Percentiles rank a stretch among this genome's conserved stretches.
These are phyloP conservation scores for Apamea monoglypha DNA, from an alignment of 2,888 invertebrate species.

Conservation along the genomic window DNA sequence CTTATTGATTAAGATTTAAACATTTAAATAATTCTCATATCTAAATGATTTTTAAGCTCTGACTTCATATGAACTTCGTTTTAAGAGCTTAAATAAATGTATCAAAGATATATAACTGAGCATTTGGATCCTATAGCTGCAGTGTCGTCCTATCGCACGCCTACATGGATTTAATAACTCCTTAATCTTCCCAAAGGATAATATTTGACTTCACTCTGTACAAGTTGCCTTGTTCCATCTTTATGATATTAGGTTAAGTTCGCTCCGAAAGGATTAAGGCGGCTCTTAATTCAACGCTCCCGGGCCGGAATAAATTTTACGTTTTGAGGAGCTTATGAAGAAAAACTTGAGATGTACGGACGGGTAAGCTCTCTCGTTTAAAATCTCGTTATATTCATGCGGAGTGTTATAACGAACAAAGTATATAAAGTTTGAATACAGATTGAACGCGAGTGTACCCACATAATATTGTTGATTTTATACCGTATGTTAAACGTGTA, in stretches of 20 bases:
- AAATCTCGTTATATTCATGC: slow-evolving; percentile 75
- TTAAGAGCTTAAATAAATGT: slow-evolving; percentile 31
- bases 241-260: slow-evolving; percentile 90
- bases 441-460: slow-evolving; percentile 78
- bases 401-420: slow-evolving; percentile 52
- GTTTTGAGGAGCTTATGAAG: slow-evolving; percentile 87
- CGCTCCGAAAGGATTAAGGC: slow-evolving; percentile 89
- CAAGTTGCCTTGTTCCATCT: slow-evolving; percentile 88
- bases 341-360: slow-evolving; percentile 86
- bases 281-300: slow-evolving; percentile 88
- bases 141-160: slow-evolving; percentile 57
- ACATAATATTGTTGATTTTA: slow-evolving; percentile 74
- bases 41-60: not conserved
- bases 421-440: slow-evolving; percentile 64
- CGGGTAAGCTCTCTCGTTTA: slow-evolving; percentile 78
- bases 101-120: slow-evolving; percentile 29
- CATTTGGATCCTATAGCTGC: slow-evolving; percentile 50
- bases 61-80: slow-evolving; percentile 7
- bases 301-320: slow-evolving; percentile 89
- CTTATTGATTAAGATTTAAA: not conserved
- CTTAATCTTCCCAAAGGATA: slow-evolving; percentile 87
- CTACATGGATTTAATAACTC: slow-evolving; percentile 84
- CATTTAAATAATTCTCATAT: not conserved
- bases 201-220: slow-evolving; percentile 89
- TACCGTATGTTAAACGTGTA: slow-evolving; percentile 68